Evolutionary conservation across 2,113 vertebrate genomes (phyloP).

Genomic region (Amia ocellicauda): DNA sequence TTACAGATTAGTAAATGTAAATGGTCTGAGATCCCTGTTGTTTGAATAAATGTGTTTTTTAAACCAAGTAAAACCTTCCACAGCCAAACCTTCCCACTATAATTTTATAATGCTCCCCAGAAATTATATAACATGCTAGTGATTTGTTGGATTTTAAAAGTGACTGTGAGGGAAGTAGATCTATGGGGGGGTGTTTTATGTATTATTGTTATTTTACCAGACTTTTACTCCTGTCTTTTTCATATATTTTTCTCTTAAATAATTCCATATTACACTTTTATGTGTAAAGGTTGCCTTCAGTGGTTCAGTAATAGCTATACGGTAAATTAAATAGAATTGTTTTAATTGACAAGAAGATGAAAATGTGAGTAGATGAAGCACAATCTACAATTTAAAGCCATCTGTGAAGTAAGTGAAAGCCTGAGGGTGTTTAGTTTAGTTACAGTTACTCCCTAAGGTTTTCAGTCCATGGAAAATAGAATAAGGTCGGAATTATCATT

Average conservation of each 20-base stretch:
- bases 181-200: too few relatives aligned
- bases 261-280: background rate
- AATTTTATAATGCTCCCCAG: too few relatives aligned
- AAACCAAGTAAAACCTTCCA: too few relatives aligned
- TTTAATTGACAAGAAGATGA: background rate
- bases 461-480: background rate
- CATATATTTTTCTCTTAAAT: background rate
- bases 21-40: slow-evolving; percentile 3
- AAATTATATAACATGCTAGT: too few relatives aligned
- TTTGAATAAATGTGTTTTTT: slow-evolving; percentile 19
- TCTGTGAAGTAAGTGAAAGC: background rate
- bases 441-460: background rate
- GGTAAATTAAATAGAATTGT: background rate
- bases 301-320: background rate
- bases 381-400: background rate
- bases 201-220: too few relatives aligned
- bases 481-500: background rate
- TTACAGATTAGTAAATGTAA: background rate
- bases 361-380: background rate
- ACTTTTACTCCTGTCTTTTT: background rate
- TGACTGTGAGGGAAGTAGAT: too few relatives aligned
- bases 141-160: too few relatives aligned
- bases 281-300: background rate
- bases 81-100: too few relatives aligned
- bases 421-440: background rate